These are phyloP conservation scores for Zoanthus sociatus DNA, from an alignment of 92 coral and sea anemone species.

Conservation along the genomic window DNA sequence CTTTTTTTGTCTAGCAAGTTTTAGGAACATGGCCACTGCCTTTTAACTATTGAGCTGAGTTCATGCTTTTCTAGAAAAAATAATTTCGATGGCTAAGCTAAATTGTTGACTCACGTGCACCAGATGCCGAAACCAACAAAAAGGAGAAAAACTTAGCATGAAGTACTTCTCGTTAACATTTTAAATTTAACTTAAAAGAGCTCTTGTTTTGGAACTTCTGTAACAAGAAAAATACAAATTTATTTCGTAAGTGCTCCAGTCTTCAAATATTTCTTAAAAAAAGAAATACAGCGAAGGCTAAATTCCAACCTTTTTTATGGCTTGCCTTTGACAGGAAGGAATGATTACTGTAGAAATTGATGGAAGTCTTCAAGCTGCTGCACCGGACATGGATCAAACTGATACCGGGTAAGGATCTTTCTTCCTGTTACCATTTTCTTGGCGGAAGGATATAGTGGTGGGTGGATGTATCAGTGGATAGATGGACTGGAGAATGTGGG, in stretches of 20 bases:
- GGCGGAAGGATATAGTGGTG: not conserved
- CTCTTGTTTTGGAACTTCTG: too few species aligned
- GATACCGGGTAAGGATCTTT: constrained; percentile 36
- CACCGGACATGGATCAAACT: not conserved
- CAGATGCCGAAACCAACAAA: too few species aligned
- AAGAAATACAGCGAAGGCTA: too few species aligned
- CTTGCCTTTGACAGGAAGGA: not conserved
- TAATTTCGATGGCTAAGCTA: too few species aligned
- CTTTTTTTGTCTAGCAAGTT: not conserved
- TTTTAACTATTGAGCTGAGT: not conserved
- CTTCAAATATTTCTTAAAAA: too few species aligned
- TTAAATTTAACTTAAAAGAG: too few species aligned
- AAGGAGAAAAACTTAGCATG: too few species aligned
- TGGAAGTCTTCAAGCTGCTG: constrained; percentile 3
- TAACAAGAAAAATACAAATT: too few species aligned
- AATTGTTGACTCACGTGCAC: too few species aligned
- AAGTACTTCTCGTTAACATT: too few species aligned
- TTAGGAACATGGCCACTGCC: not conserved
- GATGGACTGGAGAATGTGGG: not conserved
- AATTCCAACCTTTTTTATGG: not conserved
- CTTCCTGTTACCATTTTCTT: not conserved
- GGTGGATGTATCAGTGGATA: not conserved
- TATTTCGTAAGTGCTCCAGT: too few species aligned
- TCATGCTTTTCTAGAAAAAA: too few species aligned
- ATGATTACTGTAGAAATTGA: constrained; percentile 5